Conservation (phyloP, 2,797 vertebrate genomes). For the Mionectes olivaceus region DNA sequence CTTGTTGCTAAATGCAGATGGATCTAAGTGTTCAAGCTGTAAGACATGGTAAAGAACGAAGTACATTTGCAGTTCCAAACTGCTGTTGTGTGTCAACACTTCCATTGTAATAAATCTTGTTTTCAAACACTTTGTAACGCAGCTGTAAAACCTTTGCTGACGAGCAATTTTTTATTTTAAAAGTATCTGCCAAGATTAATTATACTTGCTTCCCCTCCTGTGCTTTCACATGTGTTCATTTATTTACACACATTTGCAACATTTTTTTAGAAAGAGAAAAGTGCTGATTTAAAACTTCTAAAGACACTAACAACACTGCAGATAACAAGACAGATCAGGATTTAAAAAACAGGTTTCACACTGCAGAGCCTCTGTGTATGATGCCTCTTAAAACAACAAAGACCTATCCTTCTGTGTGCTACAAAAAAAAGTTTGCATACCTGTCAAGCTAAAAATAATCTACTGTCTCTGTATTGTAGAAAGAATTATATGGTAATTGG, state of each 20-base stretch:
- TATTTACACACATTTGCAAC: background rate
- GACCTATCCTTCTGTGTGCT: background rate
- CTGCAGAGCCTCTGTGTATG: background rate
- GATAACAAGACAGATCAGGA: background rate
- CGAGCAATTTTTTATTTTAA: background rate
- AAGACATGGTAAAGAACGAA: background rate
- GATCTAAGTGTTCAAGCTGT: background rate
- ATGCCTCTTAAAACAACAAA: background rate
- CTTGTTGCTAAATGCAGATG: background rate
- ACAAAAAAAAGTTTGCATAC: background rate
- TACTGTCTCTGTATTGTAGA: background rate
- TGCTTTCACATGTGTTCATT: background rate
- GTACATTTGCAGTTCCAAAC: background rate
- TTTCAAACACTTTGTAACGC: background rate
- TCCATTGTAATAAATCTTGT: background rate
- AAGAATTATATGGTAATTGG: background rate
- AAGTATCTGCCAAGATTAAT: background rate
- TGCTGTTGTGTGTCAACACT: background rate
- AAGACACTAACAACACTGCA: background rate
- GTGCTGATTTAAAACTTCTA: constrained; percentile 1
- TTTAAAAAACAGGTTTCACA: background rate
- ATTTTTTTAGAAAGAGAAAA: background rate
- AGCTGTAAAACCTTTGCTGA: background rate
- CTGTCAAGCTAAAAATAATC: background rate
- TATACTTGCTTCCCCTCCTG: background rate